Base-by-base conservation (phyloP, 1,140 invertebrate species). In the Planococcus citri region DNA sequence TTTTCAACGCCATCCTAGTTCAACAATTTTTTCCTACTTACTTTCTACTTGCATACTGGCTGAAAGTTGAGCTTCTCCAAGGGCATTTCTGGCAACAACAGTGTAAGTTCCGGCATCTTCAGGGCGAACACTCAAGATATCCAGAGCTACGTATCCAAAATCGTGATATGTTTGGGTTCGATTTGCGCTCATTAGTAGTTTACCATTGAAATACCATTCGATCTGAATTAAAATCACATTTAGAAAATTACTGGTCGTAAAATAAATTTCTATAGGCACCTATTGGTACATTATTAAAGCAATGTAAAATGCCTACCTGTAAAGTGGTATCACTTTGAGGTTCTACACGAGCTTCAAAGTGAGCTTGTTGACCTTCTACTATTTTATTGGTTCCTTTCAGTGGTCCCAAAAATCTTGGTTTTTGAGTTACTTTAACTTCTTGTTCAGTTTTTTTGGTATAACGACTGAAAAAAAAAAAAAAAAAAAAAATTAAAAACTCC, bases 261-360 rank as follows among this genome's bases (percentile, higher is more conserved):
- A 37, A 37, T 8, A 37, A 37, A 37, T 37, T 37, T 37, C 14
- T 37, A 8, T 37, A 8, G 6, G 6, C 33, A 37, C 6, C n/a
- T n/a, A n/a, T n/a, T n/a, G n/a, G n/a, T n/a, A n/a, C n/a, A n/a
- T n/a, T n/a, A 37, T 9, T 12, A 61, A 70, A 24, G 4, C 33
- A 8, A 0, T 20, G 24, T 29, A 70, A 33, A 20, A 24, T 25
- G 27, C 21, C 69, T 74, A 80, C 82, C 68, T 83, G 85, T 85
- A 97, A 87, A 1, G 86, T 89, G 2, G 91, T 80, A 79, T 97
- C 95, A 76, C 86, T 94, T 77, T 93, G 90, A 1, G 95, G 95
- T 76, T 97, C 94, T 51, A 96, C 88, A 70, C 93, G 87, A 41
- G 90, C 91, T 82, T 98, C 95, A 77, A 98, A 98, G 77, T 98